phyloP scores from a whole-genome alignment of 2,113 vertebrate genomes.

The Ellobius talpinus region DNA sequence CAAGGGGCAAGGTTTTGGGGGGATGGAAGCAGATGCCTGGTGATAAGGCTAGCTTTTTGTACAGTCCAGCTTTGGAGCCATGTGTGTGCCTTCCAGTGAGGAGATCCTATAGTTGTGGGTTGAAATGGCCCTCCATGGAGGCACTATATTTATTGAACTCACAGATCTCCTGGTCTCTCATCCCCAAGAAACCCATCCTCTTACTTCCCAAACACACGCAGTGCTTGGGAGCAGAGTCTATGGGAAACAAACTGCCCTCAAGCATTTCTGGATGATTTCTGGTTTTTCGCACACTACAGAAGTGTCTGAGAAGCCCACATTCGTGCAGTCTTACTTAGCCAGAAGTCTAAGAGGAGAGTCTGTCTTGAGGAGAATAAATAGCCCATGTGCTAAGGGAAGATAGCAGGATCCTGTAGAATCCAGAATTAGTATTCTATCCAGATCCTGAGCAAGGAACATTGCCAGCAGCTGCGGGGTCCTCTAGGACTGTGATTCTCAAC shows the following conservation, averaged over 20 bases:
- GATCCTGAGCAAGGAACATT: neutral
- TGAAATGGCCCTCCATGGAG: neutral
- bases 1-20: neutral
- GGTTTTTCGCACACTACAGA: neutral
- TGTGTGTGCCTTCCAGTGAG: neutral
- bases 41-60: neutral
- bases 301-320: neutral
- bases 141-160: neutral
- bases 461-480: neutral
- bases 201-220: neutral
- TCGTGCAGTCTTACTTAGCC: neutral
- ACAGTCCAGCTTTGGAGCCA: neutral
- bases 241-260: neutral
- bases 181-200: neutral
- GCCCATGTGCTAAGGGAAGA: neutral
- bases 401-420: neutral
- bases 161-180: neutral
- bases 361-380: neutral
- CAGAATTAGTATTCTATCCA: neutral
- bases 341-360: neutral
- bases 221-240: neutral
- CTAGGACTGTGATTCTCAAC: neutral
- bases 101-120: neutral
- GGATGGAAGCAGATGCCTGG: neutral
- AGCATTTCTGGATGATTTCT: neutral